phyloP scores from a whole-genome alignment of 2,888 invertebrate species.

The Seira sanloemensis region DNA sequence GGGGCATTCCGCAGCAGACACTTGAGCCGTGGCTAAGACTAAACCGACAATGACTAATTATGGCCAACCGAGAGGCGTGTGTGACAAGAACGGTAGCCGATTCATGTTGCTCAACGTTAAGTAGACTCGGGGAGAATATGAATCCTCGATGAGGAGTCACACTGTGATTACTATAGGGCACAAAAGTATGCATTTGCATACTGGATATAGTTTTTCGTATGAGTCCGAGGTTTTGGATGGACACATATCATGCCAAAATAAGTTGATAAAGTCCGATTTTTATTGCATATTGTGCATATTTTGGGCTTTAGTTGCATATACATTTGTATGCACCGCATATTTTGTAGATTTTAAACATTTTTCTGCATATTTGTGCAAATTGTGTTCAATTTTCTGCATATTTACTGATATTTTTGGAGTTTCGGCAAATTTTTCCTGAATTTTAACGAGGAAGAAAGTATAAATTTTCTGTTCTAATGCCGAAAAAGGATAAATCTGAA shows the following conservation, averaged over 20 bases:
- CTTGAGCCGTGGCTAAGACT: not conserved
- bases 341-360: not conserved
- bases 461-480: too few relatives aligned
- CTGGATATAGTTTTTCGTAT: too few relatives aligned
- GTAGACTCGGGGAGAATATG: not conserved
- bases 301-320: not conserved
- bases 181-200: too few relatives aligned
- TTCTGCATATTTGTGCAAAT: not conserved
- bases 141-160: not conserved
- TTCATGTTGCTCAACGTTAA: not conserved
- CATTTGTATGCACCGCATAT: not conserved
- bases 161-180: too few relatives aligned
- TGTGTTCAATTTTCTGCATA: too few relatives aligned
- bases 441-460: too few relatives aligned
- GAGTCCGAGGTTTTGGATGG: too few relatives aligned
- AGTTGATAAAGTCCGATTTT: not conserved
- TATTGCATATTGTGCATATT: not conserved
- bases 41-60: not conserved
- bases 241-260: too few relatives aligned
- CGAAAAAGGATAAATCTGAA: too few relatives aligned
- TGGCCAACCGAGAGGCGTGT: not conserved
- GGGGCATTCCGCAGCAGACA: not conserved
- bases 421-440: too few relatives aligned
- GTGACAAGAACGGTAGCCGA: not conserved
- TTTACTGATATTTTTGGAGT: too few relatives aligned